These are phyloP conservation scores for Portevinia maculata DNA, from an alignment of 2,888 invertebrate genomes.

Conservation along the genomic window DNA sequence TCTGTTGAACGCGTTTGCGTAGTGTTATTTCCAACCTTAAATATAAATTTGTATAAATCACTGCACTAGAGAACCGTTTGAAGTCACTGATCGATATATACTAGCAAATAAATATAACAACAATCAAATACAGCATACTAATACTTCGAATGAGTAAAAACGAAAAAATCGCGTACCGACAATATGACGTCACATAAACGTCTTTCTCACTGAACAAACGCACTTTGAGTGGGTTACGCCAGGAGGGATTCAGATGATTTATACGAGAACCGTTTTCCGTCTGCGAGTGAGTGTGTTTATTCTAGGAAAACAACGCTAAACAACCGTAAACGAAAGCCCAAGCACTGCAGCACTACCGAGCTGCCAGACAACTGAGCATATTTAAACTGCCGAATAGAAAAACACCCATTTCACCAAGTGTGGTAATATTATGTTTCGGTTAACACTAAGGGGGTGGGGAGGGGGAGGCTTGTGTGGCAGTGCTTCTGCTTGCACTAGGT, in stretches of 20 bases:
- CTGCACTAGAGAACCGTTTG: neutral
- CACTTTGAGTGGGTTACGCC: conserved; percentile 27
- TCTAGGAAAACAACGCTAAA: conserved; percentile 30
- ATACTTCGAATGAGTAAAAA: neutral
- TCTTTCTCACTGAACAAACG: conserved; percentile 24
- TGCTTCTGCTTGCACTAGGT: too few relatives aligned
- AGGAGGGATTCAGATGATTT: conserved; percentile 15
- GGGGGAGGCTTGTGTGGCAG: too few relatives aligned
- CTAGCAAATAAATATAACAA: neutral
- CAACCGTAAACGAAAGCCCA: neutral
- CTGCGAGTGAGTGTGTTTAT: conserved; percentile 11
- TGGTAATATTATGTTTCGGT: conserved; percentile 12
- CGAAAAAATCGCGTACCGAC: conserved; percentile 53
- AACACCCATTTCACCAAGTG: conserved; percentile 34
- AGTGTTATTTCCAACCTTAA: conserved; percentile 28
- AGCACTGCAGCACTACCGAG: neutral
- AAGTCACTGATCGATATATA: conserved; percentile 30
- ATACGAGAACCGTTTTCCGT: conserved; percentile 34
- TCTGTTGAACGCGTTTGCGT: neutral
- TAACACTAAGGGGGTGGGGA: too few relatives aligned
- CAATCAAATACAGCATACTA: neutral
- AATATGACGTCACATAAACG: conserved; percentile 55
- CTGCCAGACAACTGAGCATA: conserved; percentile 22
- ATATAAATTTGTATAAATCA: neutral
- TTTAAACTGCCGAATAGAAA: neutral